phyloP scores from a whole-genome alignment of 2,797 vertebrate genomes.

The Nyctibius grandis region DNA sequence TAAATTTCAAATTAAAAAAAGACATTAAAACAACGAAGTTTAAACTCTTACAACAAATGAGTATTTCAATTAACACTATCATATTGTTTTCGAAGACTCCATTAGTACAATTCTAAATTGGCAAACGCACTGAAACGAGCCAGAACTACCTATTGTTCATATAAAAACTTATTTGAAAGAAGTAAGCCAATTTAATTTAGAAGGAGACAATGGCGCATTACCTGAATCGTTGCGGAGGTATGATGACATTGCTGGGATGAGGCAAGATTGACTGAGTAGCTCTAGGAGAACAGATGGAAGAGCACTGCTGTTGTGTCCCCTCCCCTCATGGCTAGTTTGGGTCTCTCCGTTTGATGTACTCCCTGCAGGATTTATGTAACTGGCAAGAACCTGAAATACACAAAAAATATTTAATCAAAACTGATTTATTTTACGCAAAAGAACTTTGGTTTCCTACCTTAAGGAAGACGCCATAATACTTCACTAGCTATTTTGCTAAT shows the following conservation, averaged over 20 bases:
- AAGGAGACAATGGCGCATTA: slow-evolving; percentile 46
- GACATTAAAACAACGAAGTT: background rate
- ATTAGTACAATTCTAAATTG: background rate
- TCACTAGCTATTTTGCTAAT: background rate
- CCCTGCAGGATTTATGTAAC: slow-evolving; percentile 95
- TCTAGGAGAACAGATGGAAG: slow-evolving; percentile 91
- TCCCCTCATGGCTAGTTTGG: slow-evolving; percentile 77
- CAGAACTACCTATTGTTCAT: background rate
- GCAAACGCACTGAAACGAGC: background rate
- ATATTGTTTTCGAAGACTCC: background rate
- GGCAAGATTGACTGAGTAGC: slow-evolving; percentile 95
- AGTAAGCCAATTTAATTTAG: background rate
- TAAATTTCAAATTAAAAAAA: background rate
- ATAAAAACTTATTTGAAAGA: background rate
- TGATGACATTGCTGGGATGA: slow-evolving; percentile 97
- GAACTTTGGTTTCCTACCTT: background rate
- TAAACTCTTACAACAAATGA: background rate
- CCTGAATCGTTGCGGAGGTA: slow-evolving; percentile 98
- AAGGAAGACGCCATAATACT: background rate
- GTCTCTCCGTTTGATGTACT: slow-evolving; percentile 80
- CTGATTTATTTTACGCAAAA: background rate
- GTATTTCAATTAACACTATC: background rate
- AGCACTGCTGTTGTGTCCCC: slow-evolving; percentile 88
- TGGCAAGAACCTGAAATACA: slow-evolving; percentile 88
- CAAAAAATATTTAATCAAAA: background rate